A percentile compares a stretch with the other conserved stretches of the same genome.
phyloP scores from a whole-genome alignment of 2,797 vertebrate species.

The Orestias chungarensis region DNA sequence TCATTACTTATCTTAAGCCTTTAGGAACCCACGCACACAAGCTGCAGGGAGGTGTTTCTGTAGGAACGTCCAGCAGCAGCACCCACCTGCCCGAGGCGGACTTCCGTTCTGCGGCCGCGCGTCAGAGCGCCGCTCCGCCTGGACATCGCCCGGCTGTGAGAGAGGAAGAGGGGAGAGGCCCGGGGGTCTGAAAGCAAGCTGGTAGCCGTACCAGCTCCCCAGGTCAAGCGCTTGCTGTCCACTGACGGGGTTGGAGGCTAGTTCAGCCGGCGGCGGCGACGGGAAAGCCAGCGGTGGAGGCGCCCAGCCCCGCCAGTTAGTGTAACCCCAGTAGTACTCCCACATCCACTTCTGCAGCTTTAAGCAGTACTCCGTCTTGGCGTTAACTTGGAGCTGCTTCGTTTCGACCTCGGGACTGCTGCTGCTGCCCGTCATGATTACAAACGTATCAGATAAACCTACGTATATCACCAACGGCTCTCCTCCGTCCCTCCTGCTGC shows the following conservation, averaged over 20 bases:
- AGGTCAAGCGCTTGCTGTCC: constrained; percentile 53
- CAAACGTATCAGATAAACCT: constrained; percentile 20
- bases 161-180: constrained; percentile 1
- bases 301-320: constrained; percentile 86
- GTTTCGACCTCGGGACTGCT: constrained; percentile 1
- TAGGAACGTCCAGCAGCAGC: background rate
- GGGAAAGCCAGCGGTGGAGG: constrained; percentile 39
- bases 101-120: constrained; percentile 67
- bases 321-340: constrained; percentile 88
- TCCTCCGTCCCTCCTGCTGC: background rate
- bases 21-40: constrained; percentile 5
- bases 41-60: background rate
- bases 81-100: constrained; percentile 78
- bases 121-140: constrained; percentile 43
- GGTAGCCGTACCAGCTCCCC: constrained; percentile 58
- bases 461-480: background rate
- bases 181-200: constrained; percentile 39
- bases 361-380: constrained; percentile 84
- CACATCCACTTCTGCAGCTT: constrained; percentile 92
- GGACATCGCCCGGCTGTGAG: constrained; percentile 48
- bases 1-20: constrained; percentile 34
- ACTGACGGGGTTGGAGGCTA: constrained; percentile 15
- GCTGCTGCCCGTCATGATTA: constrained; percentile 8
- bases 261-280: constrained; percentile 45
- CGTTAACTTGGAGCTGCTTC: constrained; percentile 19